A percentile compares a stretch with the other conserved stretches of the same genome.
phyloP scores from a whole-genome alignment of 1,140 invertebrate species.

The Varroa destructor region DNA sequence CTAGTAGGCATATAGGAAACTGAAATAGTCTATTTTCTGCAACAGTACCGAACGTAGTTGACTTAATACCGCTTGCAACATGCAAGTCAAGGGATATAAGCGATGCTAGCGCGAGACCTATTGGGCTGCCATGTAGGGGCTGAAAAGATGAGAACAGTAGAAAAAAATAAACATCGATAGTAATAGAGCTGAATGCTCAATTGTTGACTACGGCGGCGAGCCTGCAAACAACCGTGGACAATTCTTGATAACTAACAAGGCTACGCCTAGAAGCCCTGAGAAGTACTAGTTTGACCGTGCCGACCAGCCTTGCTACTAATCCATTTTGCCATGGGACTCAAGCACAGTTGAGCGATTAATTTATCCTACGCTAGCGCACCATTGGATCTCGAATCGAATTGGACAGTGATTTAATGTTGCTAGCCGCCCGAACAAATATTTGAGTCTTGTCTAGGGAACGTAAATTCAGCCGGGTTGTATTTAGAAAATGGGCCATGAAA shows the following conservation, averaged over 20 bases:
- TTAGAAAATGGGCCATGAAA: too few relatives aligned
- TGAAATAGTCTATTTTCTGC: too few relatives aligned
- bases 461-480: too few relatives aligned
- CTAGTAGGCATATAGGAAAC: too few relatives aligned
- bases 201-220: conserved; percentile 35
- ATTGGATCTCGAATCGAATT: not conserved
- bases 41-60: too few relatives aligned
- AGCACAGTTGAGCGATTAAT: conserved; percentile 22
- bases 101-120: too few relatives aligned
- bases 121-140: conserved; percentile 33
- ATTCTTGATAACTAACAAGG: conserved; percentile 22
- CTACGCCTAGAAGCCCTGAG: not conserved
- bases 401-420: conserved; percentile 1
- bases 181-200: conserved; percentile 35
- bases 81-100: too few relatives aligned
- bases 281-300: conserved; percentile 10
- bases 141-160: conserved; percentile 35
- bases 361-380: not conserved
- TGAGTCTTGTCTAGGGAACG: conserved; percentile 21
- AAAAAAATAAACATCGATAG: conserved; percentile 35
- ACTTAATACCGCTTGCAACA: too few relatives aligned
- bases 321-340: conserved; percentile 18
- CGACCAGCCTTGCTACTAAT: conserved; percentile 7
- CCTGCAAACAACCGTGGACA: conserved; percentile 32
- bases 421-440: conserved; percentile 10